Evolutionary conservation across 1,140 invertebrate species (phyloP).

Genomic region (Musca vetustissima): DNA sequence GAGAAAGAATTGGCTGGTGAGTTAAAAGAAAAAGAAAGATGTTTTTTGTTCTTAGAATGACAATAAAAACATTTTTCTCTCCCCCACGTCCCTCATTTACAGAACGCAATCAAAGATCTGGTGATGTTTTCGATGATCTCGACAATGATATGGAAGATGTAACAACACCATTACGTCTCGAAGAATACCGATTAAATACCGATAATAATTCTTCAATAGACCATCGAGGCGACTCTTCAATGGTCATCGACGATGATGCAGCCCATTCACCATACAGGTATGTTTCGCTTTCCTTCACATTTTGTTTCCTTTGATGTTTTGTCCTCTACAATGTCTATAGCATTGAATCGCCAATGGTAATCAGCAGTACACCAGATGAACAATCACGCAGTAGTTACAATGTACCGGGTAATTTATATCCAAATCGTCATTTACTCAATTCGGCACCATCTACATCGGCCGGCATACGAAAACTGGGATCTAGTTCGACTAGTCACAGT

Average conservation of each 20-base stretch:
- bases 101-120: slow-evolving; percentile 25
- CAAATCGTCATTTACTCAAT: slow-evolving; percentile 26
- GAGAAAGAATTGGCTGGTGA: slow-evolving; percentile 42
- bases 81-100: neutral
- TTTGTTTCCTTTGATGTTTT: slow-evolving; percentile 8
- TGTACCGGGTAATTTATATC: slow-evolving; percentile 28
- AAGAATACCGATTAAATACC: slow-evolving; percentile 44
- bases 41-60: too few species aligned
- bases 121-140: slow-evolving; percentile 35
- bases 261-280: slow-evolving; percentile 47
- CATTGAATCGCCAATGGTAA: slow-evolving; percentile 42
- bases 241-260: slow-evolving; percentile 44
- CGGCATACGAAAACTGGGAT: slow-evolving; percentile 11
- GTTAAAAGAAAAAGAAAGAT: neutral
- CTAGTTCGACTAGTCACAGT: neutral
- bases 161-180: slow-evolving; percentile 46
- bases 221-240: slow-evolving; percentile 43
- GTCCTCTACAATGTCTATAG: slow-evolving; percentile 27
- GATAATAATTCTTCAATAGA: slow-evolving; percentile 44
- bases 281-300: neutral
- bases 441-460: slow-evolving; percentile 34
- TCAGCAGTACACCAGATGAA: slow-evolving; percentile 49
- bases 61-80: too few species aligned
- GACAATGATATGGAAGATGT: slow-evolving; percentile 49
- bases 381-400: slow-evolving; percentile 31